These are phyloP conservation scores for Cyphomyrmex costatus DNA, from an alignment of 1,140 invertebrate genomes.

Conservation along the genomic window DNA sequence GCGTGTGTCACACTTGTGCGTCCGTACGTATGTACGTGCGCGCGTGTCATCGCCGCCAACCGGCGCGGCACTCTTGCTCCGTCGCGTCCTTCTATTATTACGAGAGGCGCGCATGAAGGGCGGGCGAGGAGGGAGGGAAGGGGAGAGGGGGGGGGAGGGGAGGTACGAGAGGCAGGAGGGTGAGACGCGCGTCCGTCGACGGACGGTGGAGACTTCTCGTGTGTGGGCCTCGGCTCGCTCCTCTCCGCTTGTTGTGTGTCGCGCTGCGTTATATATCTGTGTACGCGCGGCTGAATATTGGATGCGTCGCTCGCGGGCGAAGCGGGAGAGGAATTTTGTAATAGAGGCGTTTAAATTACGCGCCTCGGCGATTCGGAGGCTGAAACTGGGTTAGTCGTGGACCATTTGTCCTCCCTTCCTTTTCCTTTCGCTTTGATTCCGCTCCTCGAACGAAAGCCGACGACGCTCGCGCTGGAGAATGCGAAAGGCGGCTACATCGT, in stretches of 20 bases:
- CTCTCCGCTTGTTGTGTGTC: not conserved
- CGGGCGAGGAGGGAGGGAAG: not conserved
- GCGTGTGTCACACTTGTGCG: not conserved
- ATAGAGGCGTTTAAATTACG: conserved; percentile 50
- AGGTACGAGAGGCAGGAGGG: not conserved
- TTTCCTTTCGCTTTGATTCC: conserved; percentile 11
- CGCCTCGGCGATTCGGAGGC: conserved; percentile 13
- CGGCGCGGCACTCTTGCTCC: conserved; percentile 35
- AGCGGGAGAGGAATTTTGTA: conserved; percentile 44
- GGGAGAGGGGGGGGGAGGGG: no score
- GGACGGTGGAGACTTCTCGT: conserved; percentile 27
- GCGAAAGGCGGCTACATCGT: no score
- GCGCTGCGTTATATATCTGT: not conserved
- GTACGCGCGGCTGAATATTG: not conserved
- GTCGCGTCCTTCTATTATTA: conserved; percentile 68
- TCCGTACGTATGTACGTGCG: not conserved
- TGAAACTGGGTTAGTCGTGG: conserved; percentile 40
- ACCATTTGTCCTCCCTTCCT: not conserved
- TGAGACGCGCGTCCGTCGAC: conserved; percentile 33
- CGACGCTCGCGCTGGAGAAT: not conserved
- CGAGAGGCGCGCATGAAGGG: conserved; percentile 38
- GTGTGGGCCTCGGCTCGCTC: not conserved
- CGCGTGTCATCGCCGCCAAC: conserved; percentile 59
- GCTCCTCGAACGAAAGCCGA: not conserved
- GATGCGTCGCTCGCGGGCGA: not conserved